Evolutionary conservation across 2,888 invertebrate species (phyloP).

Genomic region (Tiliacea aurago): DNA sequence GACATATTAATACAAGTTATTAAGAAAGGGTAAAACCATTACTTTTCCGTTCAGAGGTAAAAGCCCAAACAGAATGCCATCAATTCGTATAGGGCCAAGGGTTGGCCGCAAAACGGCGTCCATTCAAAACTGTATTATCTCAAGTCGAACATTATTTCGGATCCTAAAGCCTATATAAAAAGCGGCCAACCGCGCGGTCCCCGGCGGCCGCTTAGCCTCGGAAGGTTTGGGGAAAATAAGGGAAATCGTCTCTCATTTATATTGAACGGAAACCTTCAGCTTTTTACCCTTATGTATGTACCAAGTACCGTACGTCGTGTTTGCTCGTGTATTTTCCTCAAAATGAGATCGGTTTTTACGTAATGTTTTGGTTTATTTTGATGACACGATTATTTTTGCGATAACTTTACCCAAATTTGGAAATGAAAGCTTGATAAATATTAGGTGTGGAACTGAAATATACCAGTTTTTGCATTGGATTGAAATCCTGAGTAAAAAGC

Average conservation of each 20-base stretch:
- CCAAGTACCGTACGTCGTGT: slow-evolving; percentile 50
- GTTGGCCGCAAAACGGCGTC: slow-evolving; percentile 67
- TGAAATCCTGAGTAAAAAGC: slow-evolving; percentile 5
- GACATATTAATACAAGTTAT: slow-evolving; percentile 38
- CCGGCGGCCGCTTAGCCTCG: slow-evolving; percentile 84
- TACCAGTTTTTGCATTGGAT: slow-evolving; percentile 15
- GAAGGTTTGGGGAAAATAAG: slow-evolving; percentile 80
- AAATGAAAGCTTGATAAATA: background rate
- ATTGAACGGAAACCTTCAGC: slow-evolving; percentile 81
- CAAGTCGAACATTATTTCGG: slow-evolving; percentile 75
- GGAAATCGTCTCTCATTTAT: slow-evolving; percentile 86
- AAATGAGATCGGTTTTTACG: slow-evolving; percentile 52
- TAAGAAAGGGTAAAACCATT: slow-evolving; percentile 37
- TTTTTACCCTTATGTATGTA: slow-evolving; percentile 61
- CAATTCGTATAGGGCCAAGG: slow-evolving; percentile 63
- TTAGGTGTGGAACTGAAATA: background rate
- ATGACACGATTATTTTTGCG: slow-evolving; percentile 53
- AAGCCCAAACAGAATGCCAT: slow-evolving; percentile 60
- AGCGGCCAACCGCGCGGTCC: slow-evolving; percentile 77
- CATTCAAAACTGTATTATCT: slow-evolving; percentile 79
- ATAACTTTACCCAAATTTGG: slow-evolving; percentile 11
- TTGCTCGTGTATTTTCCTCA: slow-evolving; percentile 59
- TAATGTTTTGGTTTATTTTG: slow-evolving; percentile 57
- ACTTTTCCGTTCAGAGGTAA: slow-evolving; percentile 48
- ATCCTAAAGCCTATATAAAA: slow-evolving; percentile 79